Percentiles rank a stretch among this genome's conserved stretches.
These are phyloP conservation scores for Malurus cyaneus DNA, from an alignment of 2,113 vertebrate species.

Conservation along the genomic window DNA sequence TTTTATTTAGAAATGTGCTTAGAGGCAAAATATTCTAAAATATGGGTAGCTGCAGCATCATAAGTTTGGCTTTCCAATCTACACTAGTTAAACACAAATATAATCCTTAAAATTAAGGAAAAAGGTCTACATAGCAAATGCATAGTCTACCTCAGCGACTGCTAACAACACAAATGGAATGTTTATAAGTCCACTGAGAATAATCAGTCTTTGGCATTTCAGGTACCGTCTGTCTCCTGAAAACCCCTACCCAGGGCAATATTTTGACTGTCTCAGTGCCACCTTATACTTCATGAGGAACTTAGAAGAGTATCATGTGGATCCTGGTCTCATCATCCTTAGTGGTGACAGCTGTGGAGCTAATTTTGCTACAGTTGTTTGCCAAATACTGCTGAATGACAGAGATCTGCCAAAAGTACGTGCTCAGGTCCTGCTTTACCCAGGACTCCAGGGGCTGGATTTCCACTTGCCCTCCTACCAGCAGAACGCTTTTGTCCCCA, in stretches of 20 bases:
- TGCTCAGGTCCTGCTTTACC: constrained; percentile 85
- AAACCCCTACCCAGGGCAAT: constrained; percentile 71
- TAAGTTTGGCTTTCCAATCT: neutral
- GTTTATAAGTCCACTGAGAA: neutral
- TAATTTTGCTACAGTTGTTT: constrained; percentile 71
- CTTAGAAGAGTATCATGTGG: constrained; percentile 76
- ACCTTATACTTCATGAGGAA: constrained; percentile 81
- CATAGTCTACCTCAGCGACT: neutral
- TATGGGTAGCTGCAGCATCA: neutral
- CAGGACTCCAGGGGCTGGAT: constrained; percentile 78
- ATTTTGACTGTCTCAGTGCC: constrained; percentile 75
- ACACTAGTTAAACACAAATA: neutral
- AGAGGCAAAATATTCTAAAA: neutral
- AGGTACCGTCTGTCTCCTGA: constrained; percentile 84
- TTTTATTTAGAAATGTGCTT: neutral
- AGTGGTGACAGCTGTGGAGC: constrained; percentile 85
- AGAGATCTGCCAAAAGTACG: constrained; percentile 76
- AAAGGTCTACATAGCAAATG: neutral
- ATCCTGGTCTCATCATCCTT: constrained; percentile 76
- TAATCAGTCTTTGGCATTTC: neutral
- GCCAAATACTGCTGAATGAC: constrained; percentile 72
- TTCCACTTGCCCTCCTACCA: constrained; percentile 86
- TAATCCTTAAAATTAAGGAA: neutral
- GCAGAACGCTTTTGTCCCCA: constrained; percentile 78
- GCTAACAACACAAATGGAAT: neutral